Conservation (phyloP, 2,888 invertebrate genomes). For the Megaustenia siamemsis region DNA sequence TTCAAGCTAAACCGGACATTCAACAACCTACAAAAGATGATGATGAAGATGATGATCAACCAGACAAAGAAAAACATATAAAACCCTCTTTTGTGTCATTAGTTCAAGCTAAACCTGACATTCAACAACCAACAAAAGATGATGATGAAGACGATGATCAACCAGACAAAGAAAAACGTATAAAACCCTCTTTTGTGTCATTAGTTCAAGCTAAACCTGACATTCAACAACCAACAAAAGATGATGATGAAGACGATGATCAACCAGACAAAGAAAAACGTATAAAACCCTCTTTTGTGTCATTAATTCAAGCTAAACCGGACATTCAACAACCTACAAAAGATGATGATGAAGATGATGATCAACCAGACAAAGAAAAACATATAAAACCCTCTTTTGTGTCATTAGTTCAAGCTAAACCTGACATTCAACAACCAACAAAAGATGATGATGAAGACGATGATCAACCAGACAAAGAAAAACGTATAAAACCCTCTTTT, state of each 20-base stretch:
- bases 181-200: not conserved
- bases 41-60: conserved; percentile 21
- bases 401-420: conserved; percentile 55
- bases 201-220: conserved; percentile 55
- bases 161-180: conserved; percentile 24
- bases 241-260: not conserved
- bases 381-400: conserved; percentile 40
- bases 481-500: not conserved
- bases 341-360: conserved; percentile 10
- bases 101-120: conserved; percentile 57
- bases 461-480: conserved; percentile 35
- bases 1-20: conserved; percentile 53
- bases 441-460: not conserved
- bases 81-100: conserved; percentile 48
- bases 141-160: conserved; percentile 8
- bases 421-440: conserved; percentile 52
- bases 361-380: conserved; percentile 19
- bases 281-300: conserved; percentile 16
- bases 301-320: conserved; percentile 27
- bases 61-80: conserved; percentile 15
- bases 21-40: conserved; percentile 48
- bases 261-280: conserved; percentile 3
- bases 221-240: conserved; percentile 35
- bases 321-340: conserved; percentile 14
- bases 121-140: conserved; percentile 41